These are phyloP conservation scores for Beris chalybata DNA, from an alignment of 2,888 invertebrate species.

Conservation along the genomic window DNA sequence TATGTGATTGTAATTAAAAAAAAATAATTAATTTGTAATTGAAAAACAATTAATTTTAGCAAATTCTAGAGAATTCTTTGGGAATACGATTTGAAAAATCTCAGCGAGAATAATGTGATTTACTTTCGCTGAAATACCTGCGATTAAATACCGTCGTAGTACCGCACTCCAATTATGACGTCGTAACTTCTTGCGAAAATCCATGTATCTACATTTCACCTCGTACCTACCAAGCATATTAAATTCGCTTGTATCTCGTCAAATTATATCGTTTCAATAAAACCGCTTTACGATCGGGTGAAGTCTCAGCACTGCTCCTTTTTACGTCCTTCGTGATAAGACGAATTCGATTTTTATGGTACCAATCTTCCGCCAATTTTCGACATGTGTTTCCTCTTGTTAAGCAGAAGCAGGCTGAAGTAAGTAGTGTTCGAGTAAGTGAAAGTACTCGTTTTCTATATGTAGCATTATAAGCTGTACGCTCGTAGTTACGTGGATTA, in stretches of 20 bases:
- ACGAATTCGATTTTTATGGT: constrained; percentile 36
- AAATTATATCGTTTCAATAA: constrained; percentile 7
- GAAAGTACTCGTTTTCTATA: constrained; percentile 1
- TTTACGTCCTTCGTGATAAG: constrained; percentile 29
- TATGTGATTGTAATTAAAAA: too few relatives aligned
- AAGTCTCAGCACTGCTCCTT: too few relatives aligned
- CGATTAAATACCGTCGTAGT: too few relatives aligned
- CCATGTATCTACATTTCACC: background rate
- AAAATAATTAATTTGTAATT: too few relatives aligned
- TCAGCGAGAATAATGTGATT: too few relatives aligned
- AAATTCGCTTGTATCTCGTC: constrained; percentile 2
- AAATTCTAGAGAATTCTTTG: too few relatives aligned
- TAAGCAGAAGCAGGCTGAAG: background rate
- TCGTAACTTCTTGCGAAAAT: too few relatives aligned
- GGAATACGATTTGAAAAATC: too few relatives aligned
- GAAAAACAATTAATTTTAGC: too few relatives aligned
- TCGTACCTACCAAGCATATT: background rate
- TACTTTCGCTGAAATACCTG: too few relatives aligned
- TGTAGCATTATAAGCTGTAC: too few relatives aligned
- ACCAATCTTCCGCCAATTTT: constrained; percentile 21
- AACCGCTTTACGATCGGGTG: constrained; percentile 26
- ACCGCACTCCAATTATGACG: too few relatives aligned
- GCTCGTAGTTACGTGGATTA: constrained; percentile 14
- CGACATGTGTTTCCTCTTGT: constrained; percentile 1
- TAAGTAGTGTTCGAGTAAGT: constrained; percentile 1